These are phyloP conservation scores for Drosophila cognata DNA, from an alignment of 2,888 invertebrate species.

Conservation along the genomic window DNA sequence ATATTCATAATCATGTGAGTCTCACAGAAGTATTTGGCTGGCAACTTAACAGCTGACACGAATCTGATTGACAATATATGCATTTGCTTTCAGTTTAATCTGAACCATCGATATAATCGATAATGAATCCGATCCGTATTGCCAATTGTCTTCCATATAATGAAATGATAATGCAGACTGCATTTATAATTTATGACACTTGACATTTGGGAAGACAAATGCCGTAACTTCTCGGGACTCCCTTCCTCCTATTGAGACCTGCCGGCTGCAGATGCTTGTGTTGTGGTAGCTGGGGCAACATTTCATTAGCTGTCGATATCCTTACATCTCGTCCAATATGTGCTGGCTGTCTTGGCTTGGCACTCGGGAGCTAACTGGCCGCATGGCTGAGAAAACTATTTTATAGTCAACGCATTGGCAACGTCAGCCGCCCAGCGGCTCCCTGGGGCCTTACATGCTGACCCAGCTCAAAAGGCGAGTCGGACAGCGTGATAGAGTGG, in stretches of 20 bases:
- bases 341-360: constrained; percentile 20
- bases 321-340: constrained; percentile 36
- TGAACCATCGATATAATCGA: constrained; percentile 28
- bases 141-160: background rate
- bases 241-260: constrained; percentile 11
- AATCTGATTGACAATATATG: background rate
- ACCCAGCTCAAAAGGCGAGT: constrained; percentile 42
- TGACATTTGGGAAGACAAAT: constrained; percentile 12
- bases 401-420: constrained; percentile 48
- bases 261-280: constrained; percentile 21
- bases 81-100: constrained; percentile 12
- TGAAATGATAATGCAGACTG: constrained; percentile 11
- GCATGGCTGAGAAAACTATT: constrained; percentile 37
- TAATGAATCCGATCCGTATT: background rate
- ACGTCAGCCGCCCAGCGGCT: constrained; percentile 46
- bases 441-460: constrained; percentile 53
- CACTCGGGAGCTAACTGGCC: constrained; percentile 36
- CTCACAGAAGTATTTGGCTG: constrained; percentile 4
- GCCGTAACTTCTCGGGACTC: background rate
- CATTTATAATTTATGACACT: constrained; percentile 53
- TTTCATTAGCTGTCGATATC: constrained; percentile 65
- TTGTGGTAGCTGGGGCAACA: constrained; percentile 38
- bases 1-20: constrained; percentile 13
- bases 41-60: constrained; percentile 18
- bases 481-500: background rate